These are phyloP conservation scores for Aphelenchoides avenae DNA, from an alignment of 1,140 invertebrate species.

Conservation along the genomic window DNA sequence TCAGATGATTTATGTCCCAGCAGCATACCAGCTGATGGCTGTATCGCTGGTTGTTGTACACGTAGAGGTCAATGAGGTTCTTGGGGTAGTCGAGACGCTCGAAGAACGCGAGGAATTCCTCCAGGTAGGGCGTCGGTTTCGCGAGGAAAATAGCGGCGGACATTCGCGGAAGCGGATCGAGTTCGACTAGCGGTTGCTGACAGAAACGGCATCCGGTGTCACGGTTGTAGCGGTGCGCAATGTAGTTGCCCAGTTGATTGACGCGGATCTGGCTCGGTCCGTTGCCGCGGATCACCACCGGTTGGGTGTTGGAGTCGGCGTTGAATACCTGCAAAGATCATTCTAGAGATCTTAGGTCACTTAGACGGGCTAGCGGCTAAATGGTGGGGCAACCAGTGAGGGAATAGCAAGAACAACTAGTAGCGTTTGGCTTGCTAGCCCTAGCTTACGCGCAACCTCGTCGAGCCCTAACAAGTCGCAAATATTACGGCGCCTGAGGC, in stretches of 20 bases:
- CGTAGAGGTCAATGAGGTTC: constrained; percentile 74
- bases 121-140: constrained; percentile 81
- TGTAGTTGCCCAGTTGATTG: constrained; percentile 82
- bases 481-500: no score
- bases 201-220: constrained; percentile 73
- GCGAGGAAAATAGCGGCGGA: constrained; percentile 81
- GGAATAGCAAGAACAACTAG: no score
- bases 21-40: constrained; percentile 43
- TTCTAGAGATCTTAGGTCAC: no score
- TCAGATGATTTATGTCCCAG: no score
- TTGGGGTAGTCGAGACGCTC: constrained; percentile 77
- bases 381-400: no score
- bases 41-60: constrained; percentile 72
- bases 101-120: constrained; percentile 78
- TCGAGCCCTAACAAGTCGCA: no score
- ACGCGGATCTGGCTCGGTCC: constrained; percentile 75
- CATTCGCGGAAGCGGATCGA: no score
- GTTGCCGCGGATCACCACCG: constrained; percentile 90
- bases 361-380: no score
- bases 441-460: no score
- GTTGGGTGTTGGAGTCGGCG: constrained; percentile 73
- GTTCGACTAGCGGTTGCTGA: no score
- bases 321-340: constrained; percentile 68
- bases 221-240: constrained; percentile 76
- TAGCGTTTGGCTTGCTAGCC: no score